Percentiles rank a stretch among this genome's conserved stretches.
Evolutionary conservation across 2,888 invertebrate genomes (phyloP).

Genomic region (Heliconius ismenius): DNA sequence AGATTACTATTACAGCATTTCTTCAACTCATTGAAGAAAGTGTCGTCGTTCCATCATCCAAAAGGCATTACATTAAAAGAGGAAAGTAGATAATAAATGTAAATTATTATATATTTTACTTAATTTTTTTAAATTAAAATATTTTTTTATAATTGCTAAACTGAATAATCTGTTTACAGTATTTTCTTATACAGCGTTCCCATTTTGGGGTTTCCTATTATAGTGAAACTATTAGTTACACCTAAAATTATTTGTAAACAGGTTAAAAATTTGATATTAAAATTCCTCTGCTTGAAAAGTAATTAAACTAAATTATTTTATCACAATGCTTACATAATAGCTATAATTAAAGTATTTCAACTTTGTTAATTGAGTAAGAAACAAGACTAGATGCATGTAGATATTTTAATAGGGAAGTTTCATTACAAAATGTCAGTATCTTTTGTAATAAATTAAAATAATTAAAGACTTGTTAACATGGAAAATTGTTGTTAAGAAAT

Average conservation of each 20-base stretch:
- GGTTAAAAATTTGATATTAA: not conserved
- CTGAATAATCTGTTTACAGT: not conserved
- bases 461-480: not conserved
- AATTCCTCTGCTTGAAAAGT: not conserved
- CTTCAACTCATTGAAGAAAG: not conserved
- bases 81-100: not conserved
- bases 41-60: not conserved
- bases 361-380: not conserved
- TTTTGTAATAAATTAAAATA: not conserved
- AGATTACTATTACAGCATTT: not conserved
- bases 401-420: not conserved
- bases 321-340: constrained; percentile 9
- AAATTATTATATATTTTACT: not conserved
- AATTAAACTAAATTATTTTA: constrained; percentile 1
- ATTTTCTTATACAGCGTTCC: not conserved
- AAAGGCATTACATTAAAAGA: not conserved
- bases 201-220: not conserved
- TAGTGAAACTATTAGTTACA: not conserved
- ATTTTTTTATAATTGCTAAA: not conserved
- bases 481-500: not conserved
- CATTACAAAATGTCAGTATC: not conserved
- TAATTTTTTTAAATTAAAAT: not conserved
- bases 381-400: not conserved
- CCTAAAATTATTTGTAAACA: not conserved
- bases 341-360: not conserved